Evolutionary conservation across 2,888 invertebrate genomes (phyloP), one percentile per base, ranked within the genome.

Genomic region (Slavum lentiscoides): DNA sequence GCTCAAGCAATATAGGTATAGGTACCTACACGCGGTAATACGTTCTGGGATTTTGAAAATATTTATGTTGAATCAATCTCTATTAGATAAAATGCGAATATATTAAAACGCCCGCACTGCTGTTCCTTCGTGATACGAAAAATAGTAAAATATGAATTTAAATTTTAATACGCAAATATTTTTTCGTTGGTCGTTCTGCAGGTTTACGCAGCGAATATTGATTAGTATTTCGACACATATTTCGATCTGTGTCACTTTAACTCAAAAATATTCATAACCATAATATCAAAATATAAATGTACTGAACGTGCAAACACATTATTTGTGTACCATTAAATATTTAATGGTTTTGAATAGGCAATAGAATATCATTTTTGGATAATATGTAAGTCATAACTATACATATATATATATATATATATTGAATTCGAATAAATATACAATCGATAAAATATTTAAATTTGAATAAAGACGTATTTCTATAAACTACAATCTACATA

Each of bases 131-230:
- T 6, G n/a, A 1, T 21, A 30, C 17, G 37, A 9, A 37, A 64
- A 39, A 37, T n/a, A 9, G n/a, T 64, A 19, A 64, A 64, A 64
- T 64, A 64, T 39, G 66, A 39, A n/a, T 66, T 66, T 11, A n/a
- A 66, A 66, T 66, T n/a, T 39, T 5, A n/a, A 0, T n/a, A n/a
- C 64, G 17, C n/a, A 17, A 39, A 66, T 4, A 39, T n/a, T 5
- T 64, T 15, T 64, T 37, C n/a, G 19, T 64, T 37, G 11, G 1
- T 49, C 49, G 49, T 49, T 49, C 11, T 30, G 30, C 30, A 49
- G 13, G 49, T 13, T 49, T 49, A 49, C 49, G 30, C 30, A 30
- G 30, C 30, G 11, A 49, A 1, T 49, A 49, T 49, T 43, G 6
- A 43, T 30, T 43, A 43, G 43, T 43, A 43, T 43, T 43, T 49